Percentiles rank a stretch among this genome's conserved stretches.
Evolutionary conservation across 2,888 invertebrate genomes (phyloP).

Genomic region (Trissoscelio sp.): DNA sequence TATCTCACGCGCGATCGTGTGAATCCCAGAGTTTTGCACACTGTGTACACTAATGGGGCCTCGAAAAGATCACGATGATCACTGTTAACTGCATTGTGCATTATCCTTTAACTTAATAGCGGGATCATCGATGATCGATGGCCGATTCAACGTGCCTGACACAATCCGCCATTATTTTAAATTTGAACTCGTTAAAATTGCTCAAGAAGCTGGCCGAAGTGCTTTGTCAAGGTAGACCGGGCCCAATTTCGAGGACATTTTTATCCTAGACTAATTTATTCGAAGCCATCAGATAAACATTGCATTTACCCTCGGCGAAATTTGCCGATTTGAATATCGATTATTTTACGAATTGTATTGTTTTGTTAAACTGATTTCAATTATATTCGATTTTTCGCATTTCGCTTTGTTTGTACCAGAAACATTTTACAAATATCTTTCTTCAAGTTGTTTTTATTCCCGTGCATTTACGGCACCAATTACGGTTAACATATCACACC

Average conservation of each 20-base stretch:
- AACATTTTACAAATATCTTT: constrained; percentile 1
- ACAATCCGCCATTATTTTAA: constrained; percentile 34
- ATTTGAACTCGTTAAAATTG: constrained; percentile 42
- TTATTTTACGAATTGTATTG: constrained; percentile 22
- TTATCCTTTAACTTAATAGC: constrained; percentile 55
- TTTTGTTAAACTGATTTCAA: constrained; percentile 7
- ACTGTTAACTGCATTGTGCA: constrained; percentile 56
- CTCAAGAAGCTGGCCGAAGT: constrained; percentile 10
- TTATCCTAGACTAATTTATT: constrained; percentile 14
- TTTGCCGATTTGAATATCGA: constrained; percentile 7
- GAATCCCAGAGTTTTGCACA: constrained; percentile 51
- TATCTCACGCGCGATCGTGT: constrained; percentile 65
- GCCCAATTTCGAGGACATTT: constrained; percentile 25
- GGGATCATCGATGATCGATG: constrained; percentile 67
- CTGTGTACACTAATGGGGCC: constrained; percentile 50
- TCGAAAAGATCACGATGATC: constrained; percentile 66
- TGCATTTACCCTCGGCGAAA: constrained; percentile 4
- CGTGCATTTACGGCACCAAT: constrained; percentile 28
- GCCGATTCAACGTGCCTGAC: constrained; percentile 27
- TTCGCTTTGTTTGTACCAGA: background rate
- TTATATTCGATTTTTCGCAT: background rate
- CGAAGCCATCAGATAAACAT: constrained; percentile 43
- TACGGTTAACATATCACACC: constrained; percentile 50
- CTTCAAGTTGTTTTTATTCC: background rate
- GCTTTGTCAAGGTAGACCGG: constrained; percentile 33